phyloP scores from a whole-genome alignment of 2,113 vertebrate genomes.

The Picathartes gymnocephalus region DNA sequence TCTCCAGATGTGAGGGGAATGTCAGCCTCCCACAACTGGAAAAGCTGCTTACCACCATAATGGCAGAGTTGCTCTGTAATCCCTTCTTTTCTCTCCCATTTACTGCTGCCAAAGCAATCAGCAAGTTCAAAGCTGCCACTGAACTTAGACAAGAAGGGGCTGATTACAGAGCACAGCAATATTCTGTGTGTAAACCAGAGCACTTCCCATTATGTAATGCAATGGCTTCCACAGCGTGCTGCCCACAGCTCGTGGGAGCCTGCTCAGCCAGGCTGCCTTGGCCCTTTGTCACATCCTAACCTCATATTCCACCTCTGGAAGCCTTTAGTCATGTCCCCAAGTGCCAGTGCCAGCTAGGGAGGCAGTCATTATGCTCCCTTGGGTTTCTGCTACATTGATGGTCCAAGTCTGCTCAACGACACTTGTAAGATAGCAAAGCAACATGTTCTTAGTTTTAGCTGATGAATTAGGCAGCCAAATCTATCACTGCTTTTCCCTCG shows the following conservation, averaged over 20 bases:
- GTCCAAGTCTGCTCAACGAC: not conserved
- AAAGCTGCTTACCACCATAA: not conserved
- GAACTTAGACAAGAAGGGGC: not conserved
- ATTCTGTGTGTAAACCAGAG: not conserved
- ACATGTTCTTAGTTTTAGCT: not conserved
- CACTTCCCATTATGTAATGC: slow-evolving; percentile 14
- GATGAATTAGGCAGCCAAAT: not conserved
- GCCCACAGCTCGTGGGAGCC: not conserved
- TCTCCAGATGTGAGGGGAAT: not conserved
- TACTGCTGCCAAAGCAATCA: slow-evolving; percentile 17
- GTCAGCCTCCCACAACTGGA: not conserved
- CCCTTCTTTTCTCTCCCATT: not conserved
- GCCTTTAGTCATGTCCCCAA: not conserved
- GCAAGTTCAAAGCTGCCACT: slow-evolving; percentile 5
- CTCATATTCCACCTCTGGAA: slow-evolving; percentile 15
- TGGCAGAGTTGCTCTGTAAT: not conserved
- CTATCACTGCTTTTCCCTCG: not conserved
- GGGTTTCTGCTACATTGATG: not conserved
- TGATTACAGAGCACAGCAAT: not conserved
- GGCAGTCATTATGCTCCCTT: not conserved
- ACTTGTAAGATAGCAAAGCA: not conserved
- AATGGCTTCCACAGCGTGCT: not conserved
- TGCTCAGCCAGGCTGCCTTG: not conserved
- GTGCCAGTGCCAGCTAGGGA: not conserved
- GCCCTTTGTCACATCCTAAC: not conserved